Evolutionary conservation across 2,888 invertebrate species (phyloP), one percentile per base, ranked within the genome.

Genomic region (Desoria tigrina): DNA sequence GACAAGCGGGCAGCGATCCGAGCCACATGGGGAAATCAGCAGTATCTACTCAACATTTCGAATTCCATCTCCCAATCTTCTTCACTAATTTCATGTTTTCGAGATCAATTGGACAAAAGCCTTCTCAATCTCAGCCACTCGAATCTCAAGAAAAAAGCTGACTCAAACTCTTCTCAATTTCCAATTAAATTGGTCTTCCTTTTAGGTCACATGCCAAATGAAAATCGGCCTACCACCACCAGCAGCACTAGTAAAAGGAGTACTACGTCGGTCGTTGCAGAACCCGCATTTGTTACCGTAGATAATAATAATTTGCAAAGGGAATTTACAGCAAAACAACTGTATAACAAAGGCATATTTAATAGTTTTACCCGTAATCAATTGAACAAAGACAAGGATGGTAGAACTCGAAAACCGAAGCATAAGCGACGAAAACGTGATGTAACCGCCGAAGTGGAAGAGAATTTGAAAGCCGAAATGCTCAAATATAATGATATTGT

Each of bases 21-120:
- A 63, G 84, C 86, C 58, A 89, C 92, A 0, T 95, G 91, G 88
- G 94, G 92, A 0, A 88, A 86, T 59, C 51, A 65, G 1, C 49
- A 65, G n/a, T 69, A 72, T 49, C 63, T 72, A 9, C 61, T 54
- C 45, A 68, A 63, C 53, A 61, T 71, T 60, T 66, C 71, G 9
- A 61, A 53, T 27, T 49, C 50, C 45, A 28, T 59, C 7, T 26
- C 49, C n/a, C 6, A 6, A 23, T n/a, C 59, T 18, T 59, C 45
- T 18, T 27, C 61, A 26, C 24, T 57, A 14, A 42, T 57, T 3
- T 14, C 18, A 16, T 42, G 57, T 32, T 42, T 55, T 27, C 55
- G 23, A 27, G 16, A 45, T 21, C 21, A 45, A 6, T n/a, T 45
- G 45, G 21, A 6, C 21, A 21, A 16, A 16, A 45, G n/a, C n/a